These are phyloP conservation scores for Trisateles emortualis DNA, from an alignment of 2,888 invertebrate species.

Conservation along the genomic window DNA sequence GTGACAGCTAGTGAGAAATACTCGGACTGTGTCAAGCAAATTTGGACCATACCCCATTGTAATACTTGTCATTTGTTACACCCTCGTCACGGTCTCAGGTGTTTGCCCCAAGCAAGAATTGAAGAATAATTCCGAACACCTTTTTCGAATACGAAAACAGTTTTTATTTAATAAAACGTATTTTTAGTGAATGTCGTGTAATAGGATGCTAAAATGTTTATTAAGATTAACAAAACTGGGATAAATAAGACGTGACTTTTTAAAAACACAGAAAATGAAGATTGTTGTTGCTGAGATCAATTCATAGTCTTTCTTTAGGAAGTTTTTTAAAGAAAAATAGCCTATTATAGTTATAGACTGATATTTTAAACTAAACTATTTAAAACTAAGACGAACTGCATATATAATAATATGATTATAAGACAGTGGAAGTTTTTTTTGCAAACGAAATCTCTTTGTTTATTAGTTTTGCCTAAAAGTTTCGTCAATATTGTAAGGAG, in stretches of 20 bases:
- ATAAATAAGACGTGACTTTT: neutral
- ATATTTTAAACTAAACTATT: too few relatives aligned
- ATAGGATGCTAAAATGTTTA: conserved; percentile 15
- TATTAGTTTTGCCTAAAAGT: too few relatives aligned
- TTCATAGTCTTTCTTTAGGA: too few relatives aligned
- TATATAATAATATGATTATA: too few relatives aligned
- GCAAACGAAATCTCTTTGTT: too few relatives aligned
- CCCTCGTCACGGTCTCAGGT: conserved; percentile 64
- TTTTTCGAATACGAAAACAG: conserved; percentile 60
- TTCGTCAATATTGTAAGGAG: too few relatives aligned
- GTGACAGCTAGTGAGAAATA: conserved; percentile 63
- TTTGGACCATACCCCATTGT: conserved; percentile 37
- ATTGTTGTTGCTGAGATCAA: too few relatives aligned
- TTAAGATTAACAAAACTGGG: neutral
- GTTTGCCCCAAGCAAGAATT: conserved; percentile 67
- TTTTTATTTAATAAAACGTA: conserved; percentile 52
- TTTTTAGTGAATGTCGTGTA: conserved; percentile 27
- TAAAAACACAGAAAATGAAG: neutral
- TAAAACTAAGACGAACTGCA: too few relatives aligned
- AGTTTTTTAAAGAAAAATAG: too few relatives aligned
- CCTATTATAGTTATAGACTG: too few relatives aligned
- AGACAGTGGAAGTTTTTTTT: too few relatives aligned
- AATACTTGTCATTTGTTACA: conserved; percentile 32
- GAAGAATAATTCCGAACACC: conserved; percentile 63
- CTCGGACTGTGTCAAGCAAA: conserved; percentile 25